These are phyloP conservation scores for Paratilapia polleni DNA, from an alignment of 2,113 vertebrate species.

Conservation along the genomic window DNA sequence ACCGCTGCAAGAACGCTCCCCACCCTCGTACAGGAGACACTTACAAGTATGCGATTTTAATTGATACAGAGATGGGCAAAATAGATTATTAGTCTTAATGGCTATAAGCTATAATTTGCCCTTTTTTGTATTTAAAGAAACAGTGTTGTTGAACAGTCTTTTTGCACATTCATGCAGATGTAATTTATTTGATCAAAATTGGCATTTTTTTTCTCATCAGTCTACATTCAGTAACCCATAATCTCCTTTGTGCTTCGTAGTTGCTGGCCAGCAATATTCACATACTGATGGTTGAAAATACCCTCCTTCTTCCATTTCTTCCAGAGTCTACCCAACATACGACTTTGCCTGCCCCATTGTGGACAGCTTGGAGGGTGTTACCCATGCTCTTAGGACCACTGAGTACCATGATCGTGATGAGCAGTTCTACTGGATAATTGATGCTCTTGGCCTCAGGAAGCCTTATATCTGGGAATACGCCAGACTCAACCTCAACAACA, in stretches of 20 bases:
- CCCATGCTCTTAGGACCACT: constrained; percentile 94
- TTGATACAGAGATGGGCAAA: not conserved
- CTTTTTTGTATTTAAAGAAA: not conserved
- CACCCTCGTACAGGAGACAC: constrained; percentile 92
- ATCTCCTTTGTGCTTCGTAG: no score
- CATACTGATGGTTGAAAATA: not conserved
- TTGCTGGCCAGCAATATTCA: not conserved
- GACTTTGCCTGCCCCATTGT: constrained; percentile 99
- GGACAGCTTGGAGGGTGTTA: constrained; percentile 96
- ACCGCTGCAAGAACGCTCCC: constrained; percentile 93
- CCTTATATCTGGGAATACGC: constrained; percentile 97
- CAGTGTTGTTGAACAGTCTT: not conserved
- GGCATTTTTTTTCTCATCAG: not conserved
- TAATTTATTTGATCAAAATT: not conserved
- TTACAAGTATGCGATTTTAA: constrained; percentile 84
- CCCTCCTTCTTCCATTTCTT: not conserved
- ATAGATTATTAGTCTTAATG: not conserved
- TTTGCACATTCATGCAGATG: not conserved
- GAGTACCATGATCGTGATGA: constrained; percentile 98
- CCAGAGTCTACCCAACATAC: constrained; percentile 94
- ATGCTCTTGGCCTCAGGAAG: constrained; percentile 89
- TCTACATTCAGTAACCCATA: no score
- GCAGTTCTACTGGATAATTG: constrained; percentile 97
- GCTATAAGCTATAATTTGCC: fast-evolving
- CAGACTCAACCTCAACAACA: constrained; percentile 98